Evolutionary conservation across 1,140 invertebrate genomes (phyloP).

Genomic region (Drosophila biarmipes): DNA sequence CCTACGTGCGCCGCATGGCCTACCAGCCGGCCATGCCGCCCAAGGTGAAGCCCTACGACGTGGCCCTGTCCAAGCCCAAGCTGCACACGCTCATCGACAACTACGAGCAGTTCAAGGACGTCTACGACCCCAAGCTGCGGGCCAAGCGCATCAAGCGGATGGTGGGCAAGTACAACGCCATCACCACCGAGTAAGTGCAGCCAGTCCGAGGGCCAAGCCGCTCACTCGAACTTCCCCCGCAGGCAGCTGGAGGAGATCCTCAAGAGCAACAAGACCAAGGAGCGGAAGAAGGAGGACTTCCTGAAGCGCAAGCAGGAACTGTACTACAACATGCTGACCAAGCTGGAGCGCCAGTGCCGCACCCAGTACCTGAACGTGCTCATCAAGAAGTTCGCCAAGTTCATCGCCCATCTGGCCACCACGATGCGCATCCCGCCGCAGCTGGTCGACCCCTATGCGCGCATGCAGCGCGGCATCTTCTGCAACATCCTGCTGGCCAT

Average conservation of each 20-base stretch:
- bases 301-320: constrained; percentile 78
- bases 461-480: constrained; percentile 82
- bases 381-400: constrained; percentile 78
- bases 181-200: constrained; percentile 72
- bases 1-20: constrained; percentile 70
- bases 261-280: constrained; percentile 67
- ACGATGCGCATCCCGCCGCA: constrained; percentile 78
- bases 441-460: constrained; percentile 74
- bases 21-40: constrained; percentile 70
- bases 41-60: constrained; percentile 54
- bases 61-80: constrained; percentile 59
- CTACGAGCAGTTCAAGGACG: constrained; percentile 59
- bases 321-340: constrained; percentile 75
- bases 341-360: constrained; percentile 76
- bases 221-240: not conserved
- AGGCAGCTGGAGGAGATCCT: constrained; percentile 75
- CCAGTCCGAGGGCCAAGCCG: not conserved
- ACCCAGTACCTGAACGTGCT: constrained; percentile 77
- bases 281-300: constrained; percentile 67
- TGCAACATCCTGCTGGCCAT: constrained; percentile 77
- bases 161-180: constrained; percentile 63
- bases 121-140: constrained; percentile 64
- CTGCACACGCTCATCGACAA: constrained; percentile 35
- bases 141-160: constrained; percentile 68
- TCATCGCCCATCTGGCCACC: constrained; percentile 76